A percentile compares a stretch with the other conserved stretches of the same genome.
Conservation (phyloP, 2,113 vertebrate genomes). For the Colistium nudipinnis region DNA sequence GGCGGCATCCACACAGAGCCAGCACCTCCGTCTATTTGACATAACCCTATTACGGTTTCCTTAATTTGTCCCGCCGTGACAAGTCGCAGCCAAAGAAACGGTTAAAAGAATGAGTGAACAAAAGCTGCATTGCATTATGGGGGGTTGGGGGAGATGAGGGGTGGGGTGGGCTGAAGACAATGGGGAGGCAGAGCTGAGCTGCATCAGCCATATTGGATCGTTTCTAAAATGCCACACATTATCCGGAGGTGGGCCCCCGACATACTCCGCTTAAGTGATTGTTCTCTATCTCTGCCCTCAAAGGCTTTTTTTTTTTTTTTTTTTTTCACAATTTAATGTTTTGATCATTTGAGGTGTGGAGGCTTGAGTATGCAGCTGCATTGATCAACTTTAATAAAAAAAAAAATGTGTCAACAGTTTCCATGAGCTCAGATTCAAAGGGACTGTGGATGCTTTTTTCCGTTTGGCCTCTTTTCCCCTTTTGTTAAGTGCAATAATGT, state of each 20-base stretch:
- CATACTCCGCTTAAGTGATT: conserved; percentile 43
- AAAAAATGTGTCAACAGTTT: conserved; percentile 30
- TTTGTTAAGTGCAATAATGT: conserved; percentile 35
- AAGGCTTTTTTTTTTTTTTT: neutral
- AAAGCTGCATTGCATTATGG: conserved; percentile 76
- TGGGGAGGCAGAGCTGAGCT: conserved; percentile 59
- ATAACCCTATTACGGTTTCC: conserved; percentile 76
- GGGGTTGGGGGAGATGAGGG: neutral
- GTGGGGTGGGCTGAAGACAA: conserved; percentile 45
- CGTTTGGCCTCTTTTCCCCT: conserved; percentile 32
- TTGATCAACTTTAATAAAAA: conserved; percentile 30
- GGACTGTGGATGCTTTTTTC: conserved; percentile 19
- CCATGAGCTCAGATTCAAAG: conserved; percentile 5
- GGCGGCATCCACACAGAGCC: conserved; percentile 69
- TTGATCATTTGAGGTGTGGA: neutral
- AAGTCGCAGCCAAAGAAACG: conserved; percentile 72
- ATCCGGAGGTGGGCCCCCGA: conserved; percentile 42
- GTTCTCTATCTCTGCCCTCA: neutral
- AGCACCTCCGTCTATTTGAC: conserved; percentile 77
- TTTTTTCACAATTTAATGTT: conserved; percentile 15
- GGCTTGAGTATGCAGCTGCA: neutral
- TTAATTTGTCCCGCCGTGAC: conserved; percentile 76
- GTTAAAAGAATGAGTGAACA: conserved; percentile 78
- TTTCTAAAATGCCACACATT: conserved; percentile 51
- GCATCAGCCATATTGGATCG: conserved; percentile 65